Evolutionary conservation across 2,797 vertebrate species (phyloP).

Genomic region (Cyprinodon diabolis): DNA sequence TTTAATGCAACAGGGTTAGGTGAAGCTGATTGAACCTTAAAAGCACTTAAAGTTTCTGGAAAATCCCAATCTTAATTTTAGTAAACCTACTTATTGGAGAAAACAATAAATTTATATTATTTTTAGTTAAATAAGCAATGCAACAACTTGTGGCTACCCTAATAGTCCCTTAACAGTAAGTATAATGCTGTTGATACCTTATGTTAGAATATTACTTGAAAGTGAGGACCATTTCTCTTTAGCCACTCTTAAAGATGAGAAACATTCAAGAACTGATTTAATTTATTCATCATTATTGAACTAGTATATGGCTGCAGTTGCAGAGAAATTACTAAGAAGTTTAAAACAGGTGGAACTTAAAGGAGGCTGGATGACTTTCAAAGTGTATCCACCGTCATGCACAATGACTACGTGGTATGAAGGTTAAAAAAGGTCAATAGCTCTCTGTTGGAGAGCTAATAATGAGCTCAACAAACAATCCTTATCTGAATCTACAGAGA

Average conservation of each 20-base stretch:
- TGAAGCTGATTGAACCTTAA: neutral
- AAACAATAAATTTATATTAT: too few relatives aligned
- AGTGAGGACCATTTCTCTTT: too few relatives aligned
- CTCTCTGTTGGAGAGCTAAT: too few relatives aligned
- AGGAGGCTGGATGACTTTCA: neutral
- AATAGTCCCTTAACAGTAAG: too few relatives aligned
- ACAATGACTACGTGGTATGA: neutral
- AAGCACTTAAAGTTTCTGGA: neutral
- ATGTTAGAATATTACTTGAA: too few relatives aligned
- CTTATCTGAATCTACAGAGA: neutral
- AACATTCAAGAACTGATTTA: too few relatives aligned
- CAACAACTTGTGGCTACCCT: too few relatives aligned
- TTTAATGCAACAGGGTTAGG: neutral
- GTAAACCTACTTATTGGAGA: neutral
- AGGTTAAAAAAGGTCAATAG: neutral
- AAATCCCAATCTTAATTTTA: neutral
- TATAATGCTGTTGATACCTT: too few relatives aligned
- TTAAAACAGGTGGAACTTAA: neutral
- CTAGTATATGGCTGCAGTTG: neutral
- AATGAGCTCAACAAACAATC: neutral
- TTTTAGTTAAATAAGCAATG: too few relatives aligned
- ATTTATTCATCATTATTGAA: neutral
- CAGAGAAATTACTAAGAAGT: neutral
- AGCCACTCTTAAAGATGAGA: too few relatives aligned
- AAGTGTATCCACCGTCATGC: neutral